Base-by-base conservation (phyloP, 2,113 vertebrate species). In the Hystrix brachyura region DNA sequence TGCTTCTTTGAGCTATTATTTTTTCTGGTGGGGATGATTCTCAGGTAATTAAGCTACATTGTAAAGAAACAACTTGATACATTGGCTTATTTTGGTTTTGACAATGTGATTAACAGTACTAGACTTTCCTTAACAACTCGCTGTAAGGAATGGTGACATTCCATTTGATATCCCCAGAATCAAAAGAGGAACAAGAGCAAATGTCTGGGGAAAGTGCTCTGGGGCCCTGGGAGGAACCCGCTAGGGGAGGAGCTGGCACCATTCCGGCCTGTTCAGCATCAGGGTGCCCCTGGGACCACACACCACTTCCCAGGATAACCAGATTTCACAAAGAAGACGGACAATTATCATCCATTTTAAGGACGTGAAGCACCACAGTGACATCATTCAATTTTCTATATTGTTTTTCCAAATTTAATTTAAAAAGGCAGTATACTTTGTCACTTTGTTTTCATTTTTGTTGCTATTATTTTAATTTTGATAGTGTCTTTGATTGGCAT, bases 71-170 rank as follows among this genome's bases (percentile, higher is more conserved):
- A 65, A 23, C 67, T 86, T 98, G 98, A 98, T 98, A 93, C 97
- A 97, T 98, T 90, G 97, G 92, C 93, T 98, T 98, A 72, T 95
- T 98, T 90, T 57, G 81, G 1, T n/a, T 96, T 96, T 97, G 98
- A 98, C 98, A 98, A 96, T 87, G 71, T 97, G 98, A 98, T 98
- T 97, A 96, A 98, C 98, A 97, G 92, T 83, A 34, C 62, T 57
- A 89, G 60, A 80, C n/a, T 95, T 93, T 95, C 84, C 57, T 46
- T 60, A 95, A 87, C 91, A 96, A 71, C 95, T 95, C 91, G 65
- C 78, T 84, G 78, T 80, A 38, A 91, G 96, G 84, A 19, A 48
- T 64, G 76, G 59, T 64, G 67, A 92, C 86, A 7, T 94, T 90
- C 94, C 94, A 78, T 90, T 69, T 62, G 78, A 62, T 62, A 23